phyloP scores from a whole-genome alignment of 2,888 invertebrate genomes.

The Candidula unifasciata region DNA sequence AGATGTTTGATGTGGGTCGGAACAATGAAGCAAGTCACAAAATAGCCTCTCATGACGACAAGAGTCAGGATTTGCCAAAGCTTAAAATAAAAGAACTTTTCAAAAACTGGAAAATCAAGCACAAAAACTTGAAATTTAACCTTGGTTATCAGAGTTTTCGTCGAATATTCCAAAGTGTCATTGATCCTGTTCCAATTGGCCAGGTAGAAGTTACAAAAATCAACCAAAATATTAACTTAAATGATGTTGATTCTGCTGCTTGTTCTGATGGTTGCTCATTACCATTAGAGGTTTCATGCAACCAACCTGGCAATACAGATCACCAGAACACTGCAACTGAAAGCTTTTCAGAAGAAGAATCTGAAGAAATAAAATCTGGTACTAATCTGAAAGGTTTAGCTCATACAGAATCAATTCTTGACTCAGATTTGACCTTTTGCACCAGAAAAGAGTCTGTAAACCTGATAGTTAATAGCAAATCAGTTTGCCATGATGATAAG shows the following conservation, averaged over 20 bases:
- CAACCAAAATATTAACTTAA: too few relatives aligned
- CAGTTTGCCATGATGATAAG: background rate
- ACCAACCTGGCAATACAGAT: background rate
- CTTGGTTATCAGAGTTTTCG: slow-evolving; percentile 45
- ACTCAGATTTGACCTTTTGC: background rate
- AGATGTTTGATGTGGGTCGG: too few relatives aligned
- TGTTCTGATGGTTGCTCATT: background rate
- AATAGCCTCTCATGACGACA: background rate
- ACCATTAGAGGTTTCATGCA: background rate
- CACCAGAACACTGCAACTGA: too few relatives aligned
- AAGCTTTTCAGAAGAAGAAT: background rate
- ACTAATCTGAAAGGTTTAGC: background rate
- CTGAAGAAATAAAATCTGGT: background rate
- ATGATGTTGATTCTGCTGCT: too few relatives aligned
- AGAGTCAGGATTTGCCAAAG: background rate
- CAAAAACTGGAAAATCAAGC: slow-evolving; percentile 35
- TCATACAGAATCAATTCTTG: background rate
- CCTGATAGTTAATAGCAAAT: background rate
- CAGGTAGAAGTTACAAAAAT: background rate
- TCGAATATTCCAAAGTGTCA: slow-evolving; percentile 32
- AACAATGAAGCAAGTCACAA: background rate
- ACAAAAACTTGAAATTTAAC: slow-evolving; percentile 30
- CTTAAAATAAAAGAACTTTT: slow-evolving; percentile 36
- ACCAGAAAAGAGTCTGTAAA: background rate
- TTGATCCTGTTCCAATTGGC: background rate